Conservation (phyloP, 2,888 invertebrate genomes). For the Drosophila villosipedis region DNA sequence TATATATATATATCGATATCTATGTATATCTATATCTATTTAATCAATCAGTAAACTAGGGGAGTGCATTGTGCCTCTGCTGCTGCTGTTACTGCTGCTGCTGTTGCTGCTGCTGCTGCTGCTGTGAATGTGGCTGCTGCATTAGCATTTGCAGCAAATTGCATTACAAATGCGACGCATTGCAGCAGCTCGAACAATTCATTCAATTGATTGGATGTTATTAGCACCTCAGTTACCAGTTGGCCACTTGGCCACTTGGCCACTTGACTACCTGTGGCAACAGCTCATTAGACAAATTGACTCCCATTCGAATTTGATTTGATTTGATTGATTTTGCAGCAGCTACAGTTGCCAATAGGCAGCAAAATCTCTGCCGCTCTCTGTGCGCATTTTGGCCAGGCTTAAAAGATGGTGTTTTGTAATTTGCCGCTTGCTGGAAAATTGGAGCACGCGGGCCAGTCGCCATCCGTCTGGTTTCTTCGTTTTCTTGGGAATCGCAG, state of each 20-base stretch:
- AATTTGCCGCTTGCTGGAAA: conserved; percentile 35
- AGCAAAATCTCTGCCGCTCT: conserved; percentile 25
- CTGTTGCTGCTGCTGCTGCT: conserved; percentile 23
- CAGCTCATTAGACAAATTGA: conserved; percentile 80
- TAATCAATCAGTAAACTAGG: conserved; percentile 53
- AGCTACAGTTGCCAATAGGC: conserved; percentile 53
- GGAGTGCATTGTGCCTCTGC: conserved; percentile 57
- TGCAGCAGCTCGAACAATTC: conserved; percentile 34
- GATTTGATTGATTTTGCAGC: conserved; percentile 74
- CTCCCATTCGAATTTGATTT: conserved; percentile 41
- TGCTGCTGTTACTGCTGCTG: conserved; percentile 21
- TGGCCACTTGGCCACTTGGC: conserved; percentile 12
- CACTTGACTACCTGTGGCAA: conserved; percentile 69
- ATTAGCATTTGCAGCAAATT: conserved; percentile 68
- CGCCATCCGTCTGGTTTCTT: conserved; percentile 44
- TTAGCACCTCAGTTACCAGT: conserved; percentile 67
- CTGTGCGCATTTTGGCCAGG: conserved; percentile 16
- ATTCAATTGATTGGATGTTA: conserved; percentile 63
- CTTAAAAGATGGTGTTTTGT: conserved; percentile 49
- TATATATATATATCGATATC: conserved; percentile 33
- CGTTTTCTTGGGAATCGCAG: conserved; percentile 68
- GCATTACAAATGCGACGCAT: conserved; percentile 65
- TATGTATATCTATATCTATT: conserved; percentile 31
- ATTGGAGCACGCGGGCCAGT: conserved; percentile 16
- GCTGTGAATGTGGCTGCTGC: conserved; percentile 21